These are phyloP conservation scores for Dipodomys stephensi DNA, from an alignment of 2,113 vertebrate species.

Conservation along the genomic window DNA sequence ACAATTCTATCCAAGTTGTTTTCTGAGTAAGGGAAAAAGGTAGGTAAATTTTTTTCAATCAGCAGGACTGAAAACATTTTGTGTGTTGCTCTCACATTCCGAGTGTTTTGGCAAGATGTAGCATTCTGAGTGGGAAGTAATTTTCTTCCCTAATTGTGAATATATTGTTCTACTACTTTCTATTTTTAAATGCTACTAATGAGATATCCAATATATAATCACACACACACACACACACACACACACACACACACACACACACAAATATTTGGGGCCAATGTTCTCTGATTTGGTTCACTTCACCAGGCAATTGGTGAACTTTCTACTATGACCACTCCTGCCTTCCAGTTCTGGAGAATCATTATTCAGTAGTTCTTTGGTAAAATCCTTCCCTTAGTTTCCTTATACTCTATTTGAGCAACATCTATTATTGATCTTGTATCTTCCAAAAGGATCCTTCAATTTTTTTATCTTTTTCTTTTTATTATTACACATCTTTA, in stretches of 20 bases:
- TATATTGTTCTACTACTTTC: background rate
- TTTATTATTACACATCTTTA: background rate
- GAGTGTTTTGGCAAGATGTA: background rate
- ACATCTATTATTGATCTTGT: background rate
- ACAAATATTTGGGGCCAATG: too few species aligned
- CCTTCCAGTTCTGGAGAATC: background rate
- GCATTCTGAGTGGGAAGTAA: background rate
- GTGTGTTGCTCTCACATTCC: background rate
- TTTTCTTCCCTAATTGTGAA: conserved; percentile 24
- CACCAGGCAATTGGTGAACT: background rate
- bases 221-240: too few species aligned
- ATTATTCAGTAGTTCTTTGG: background rate
- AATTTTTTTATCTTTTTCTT: background rate
- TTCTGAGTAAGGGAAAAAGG: conserved; percentile 6
- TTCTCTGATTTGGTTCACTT: too few species aligned
- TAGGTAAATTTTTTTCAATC: background rate
- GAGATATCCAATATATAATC: background rate
- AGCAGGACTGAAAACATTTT: background rate
- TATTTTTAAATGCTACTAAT: background rate
- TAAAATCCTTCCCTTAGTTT: conserved; percentile 8
- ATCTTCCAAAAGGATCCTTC: background rate
- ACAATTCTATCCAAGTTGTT: background rate
- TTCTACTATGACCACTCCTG: background rate
- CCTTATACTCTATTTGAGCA: background rate
- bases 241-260: too few species aligned